Evolutionary conservation across 2,797 vertebrate genomes (phyloP), one percentile per base, ranked within the genome.

Genomic region (Sorex maritimensis): DNA sequence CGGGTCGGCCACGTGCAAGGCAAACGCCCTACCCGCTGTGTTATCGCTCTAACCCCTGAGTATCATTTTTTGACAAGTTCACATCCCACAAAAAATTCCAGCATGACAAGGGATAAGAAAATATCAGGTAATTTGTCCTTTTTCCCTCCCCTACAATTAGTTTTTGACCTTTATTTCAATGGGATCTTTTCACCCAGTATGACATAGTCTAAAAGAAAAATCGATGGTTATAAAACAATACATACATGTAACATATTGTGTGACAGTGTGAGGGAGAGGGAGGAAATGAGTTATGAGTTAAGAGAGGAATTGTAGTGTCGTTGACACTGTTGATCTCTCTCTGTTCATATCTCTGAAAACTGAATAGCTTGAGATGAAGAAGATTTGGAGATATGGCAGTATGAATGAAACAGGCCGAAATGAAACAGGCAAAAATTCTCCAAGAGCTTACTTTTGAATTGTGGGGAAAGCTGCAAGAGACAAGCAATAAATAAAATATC

Each of bases 101-200:
- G 44, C 11, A 67, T 67, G n/a, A 94, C 28, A 91, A 75, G n/a
- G 90, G 26, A 41, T 11, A 6, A 30, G 4, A 58, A 5, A 74
- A 8, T 72, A 86, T 86, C 49, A 55, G 61, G 61, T 92, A 93
- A 24, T 81, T 52, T 91, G 38, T 93, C 38, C 38, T 93, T 44
- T 85, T 55, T 24, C 81, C 61, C 23, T 93, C 26, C 44, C 93
- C 41, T 7, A 17, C 89, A 87, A 91, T 87, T 91, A 87, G 24
- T 71, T 26, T 55, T 49, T 94, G 77, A 88, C 46, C 75, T 92
- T 95, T 87, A 90, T 87, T 93, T 93, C 34, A 86, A 88, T 89
- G 38, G 21, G 86, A 9, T 44, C 15, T 83, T 94, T 95, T 88
- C 85, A 90, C 73, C 34, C 49, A 87, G 23, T 79, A 84, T 91